Conservation (phyloP, 2,888 invertebrate genomes). For the Cephus pulcher region DNA sequence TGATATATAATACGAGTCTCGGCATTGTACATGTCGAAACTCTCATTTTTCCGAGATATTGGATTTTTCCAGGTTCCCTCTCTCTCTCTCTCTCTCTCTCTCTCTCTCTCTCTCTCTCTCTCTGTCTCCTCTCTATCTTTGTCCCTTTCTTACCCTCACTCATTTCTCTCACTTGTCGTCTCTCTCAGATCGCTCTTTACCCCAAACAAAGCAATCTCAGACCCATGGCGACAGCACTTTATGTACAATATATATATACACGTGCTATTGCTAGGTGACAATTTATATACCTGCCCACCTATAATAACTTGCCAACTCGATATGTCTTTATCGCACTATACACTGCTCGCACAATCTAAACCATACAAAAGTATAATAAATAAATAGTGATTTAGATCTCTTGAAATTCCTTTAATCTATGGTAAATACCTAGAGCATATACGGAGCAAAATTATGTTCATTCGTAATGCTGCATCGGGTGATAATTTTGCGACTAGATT, state of each 20-base stretch:
- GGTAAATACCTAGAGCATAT: neutral
- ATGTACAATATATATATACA: conserved; percentile 29
- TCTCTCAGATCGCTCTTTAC: conserved; percentile 47
- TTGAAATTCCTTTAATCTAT: neutral
- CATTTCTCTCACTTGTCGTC: conserved; percentile 14
- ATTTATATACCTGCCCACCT: conserved; percentile 60
- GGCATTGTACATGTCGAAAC: conserved; percentile 24
- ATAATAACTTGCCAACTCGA: conserved; percentile 59
- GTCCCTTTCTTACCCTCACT: conserved; percentile 19
- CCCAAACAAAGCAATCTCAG: conserved; percentile 62
- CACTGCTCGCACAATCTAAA: neutral
- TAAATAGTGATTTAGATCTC: neutral
- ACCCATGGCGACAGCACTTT: conserved; percentile 48
- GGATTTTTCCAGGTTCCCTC: conserved; percentile 38
- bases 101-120: conserved; percentile 7
- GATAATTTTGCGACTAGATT: neutral
- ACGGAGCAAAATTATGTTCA: neutral
- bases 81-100: conserved; percentile 16
- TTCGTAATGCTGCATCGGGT: neutral
- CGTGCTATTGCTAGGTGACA: conserved; percentile 61
- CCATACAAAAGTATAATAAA: neutral
- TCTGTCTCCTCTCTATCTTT: conserved; percentile 17
- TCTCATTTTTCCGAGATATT: conserved; percentile 49
- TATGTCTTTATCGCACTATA: conserved; percentile 56
- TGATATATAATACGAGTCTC: neutral